phyloP scores from a whole-genome alignment of 2,113 vertebrate species.

The Elaphurus davidianus region DNA sequence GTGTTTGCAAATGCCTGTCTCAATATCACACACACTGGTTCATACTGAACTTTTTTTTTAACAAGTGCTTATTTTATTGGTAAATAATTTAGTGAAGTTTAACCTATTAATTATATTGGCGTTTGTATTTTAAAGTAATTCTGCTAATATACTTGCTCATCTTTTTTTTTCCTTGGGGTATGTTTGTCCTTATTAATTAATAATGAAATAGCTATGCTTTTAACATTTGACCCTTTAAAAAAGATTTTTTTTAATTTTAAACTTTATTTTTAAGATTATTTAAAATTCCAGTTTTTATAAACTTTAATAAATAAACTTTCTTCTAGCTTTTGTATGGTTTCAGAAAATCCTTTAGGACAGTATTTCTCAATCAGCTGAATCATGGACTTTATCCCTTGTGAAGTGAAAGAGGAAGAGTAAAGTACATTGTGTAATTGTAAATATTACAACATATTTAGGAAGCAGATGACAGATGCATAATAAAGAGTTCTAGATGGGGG shows the following conservation, averaged over 20 bases:
- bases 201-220: neutral
- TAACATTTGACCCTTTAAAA: neutral
- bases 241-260: neutral
- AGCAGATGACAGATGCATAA: neutral
- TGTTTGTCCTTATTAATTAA: neutral
- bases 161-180: neutral
- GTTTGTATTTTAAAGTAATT: neutral
- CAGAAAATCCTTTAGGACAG: neutral
- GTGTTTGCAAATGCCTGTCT: neutral
- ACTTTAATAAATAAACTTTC: neutral
- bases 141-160: neutral
- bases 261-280: neutral
- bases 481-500: neutral
- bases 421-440: neutral
- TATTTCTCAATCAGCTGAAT: slow-evolving; percentile 7
- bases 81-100: neutral
- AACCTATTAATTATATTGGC: neutral
- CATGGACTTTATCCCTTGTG: neutral
- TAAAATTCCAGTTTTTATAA: neutral
- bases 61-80: neutral
- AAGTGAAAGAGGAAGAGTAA: slow-evolving; percentile 51
- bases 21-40: neutral
- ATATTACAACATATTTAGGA: slow-evolving; percentile 34
- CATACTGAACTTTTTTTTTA: neutral
- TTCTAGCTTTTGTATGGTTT: neutral